Evolutionary conservation across 2,888 invertebrate species (phyloP), one percentile per base, ranked within the genome.

Genomic region (Caenorhabditis sp.): DNA sequence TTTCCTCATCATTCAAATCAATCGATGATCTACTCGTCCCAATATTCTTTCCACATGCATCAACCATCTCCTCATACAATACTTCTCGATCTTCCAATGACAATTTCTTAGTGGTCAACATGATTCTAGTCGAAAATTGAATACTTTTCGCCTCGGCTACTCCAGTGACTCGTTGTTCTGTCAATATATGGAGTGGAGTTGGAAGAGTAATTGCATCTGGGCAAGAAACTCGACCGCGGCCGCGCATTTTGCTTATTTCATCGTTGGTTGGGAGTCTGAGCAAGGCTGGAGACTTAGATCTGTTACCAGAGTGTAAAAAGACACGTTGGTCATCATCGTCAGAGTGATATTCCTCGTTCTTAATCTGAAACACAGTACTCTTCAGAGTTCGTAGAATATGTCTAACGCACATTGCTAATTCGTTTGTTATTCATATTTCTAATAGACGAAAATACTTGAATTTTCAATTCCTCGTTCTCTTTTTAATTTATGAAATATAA

Each of bases 21-120:
- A 61, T 56, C 10, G 72, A 68, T 2, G 72, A 72, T 17, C 72
- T 60, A 25, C 65, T 65, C 12, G 67, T 68, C 38, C 72, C 72
- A n/a, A 72, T 61, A 38, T 59, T 64, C 21, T 64, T 64, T 14
- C 17, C 43, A 10, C 67, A 67, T 27, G 23, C 57, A 20, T 68
- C 67, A 8, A 67, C 52, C 72, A 72, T 72, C 21, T 72, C 68
- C 0, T 56, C 49, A 25, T 65, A 72, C 38, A 72, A 12, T 26
- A 54, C 53, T 31, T 50, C 53, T 5, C 65, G 61, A 1, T 72
- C 67, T n/a, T 72, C 67, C 0, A 67, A 20, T 3, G 64, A 26
- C 43, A 72, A 38, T 12, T 67, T 67, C n/a, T 61, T 59, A 8
- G 63, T 50, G n/a, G 72, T 72, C 43, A 72, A 31, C 25, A 72